Conservation (phyloP, 2,113 vertebrate species). For the Indri indri region DNA sequence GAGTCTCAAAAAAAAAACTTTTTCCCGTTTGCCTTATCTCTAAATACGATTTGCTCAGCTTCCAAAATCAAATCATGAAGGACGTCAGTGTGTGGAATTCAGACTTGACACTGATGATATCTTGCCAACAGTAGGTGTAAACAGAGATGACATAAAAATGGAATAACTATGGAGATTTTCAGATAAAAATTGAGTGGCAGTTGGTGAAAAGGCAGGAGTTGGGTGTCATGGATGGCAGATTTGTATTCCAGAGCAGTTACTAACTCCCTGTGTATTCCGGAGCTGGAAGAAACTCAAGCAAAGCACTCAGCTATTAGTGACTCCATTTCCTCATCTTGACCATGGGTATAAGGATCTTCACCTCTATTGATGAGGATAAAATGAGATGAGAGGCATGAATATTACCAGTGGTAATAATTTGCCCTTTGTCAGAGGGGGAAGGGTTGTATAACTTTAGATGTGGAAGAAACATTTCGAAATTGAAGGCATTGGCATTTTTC, state of each 20-base stretch:
- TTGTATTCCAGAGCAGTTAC: not conserved
- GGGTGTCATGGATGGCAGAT: not conserved
- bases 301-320: not conserved
- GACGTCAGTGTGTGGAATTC: not conserved
- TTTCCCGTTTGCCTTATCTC: slow-evolving; percentile 61
- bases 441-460: not conserved
- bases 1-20: slow-evolving; percentile 32
- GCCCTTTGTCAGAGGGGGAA: not conserved
- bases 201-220: slow-evolving; percentile 63
- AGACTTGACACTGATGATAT: not conserved
- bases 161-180: not conserved
- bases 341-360: not conserved
- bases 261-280: not conserved
- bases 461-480: not conserved
- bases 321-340: not conserved
- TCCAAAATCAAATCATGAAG: not conserved
- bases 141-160: not conserved
- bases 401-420: not conserved
- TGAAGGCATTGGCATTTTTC: not conserved
- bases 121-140: not conserved
- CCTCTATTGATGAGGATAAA: not conserved
- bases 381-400: not conserved
- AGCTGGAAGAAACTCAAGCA: not conserved
- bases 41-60: slow-evolving; percentile 9
- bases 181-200: slow-evolving; percentile 26